phyloP scores from a whole-genome alignment of 2,113 vertebrate species.

The Poeciliopsis turrubarensis region DNA sequence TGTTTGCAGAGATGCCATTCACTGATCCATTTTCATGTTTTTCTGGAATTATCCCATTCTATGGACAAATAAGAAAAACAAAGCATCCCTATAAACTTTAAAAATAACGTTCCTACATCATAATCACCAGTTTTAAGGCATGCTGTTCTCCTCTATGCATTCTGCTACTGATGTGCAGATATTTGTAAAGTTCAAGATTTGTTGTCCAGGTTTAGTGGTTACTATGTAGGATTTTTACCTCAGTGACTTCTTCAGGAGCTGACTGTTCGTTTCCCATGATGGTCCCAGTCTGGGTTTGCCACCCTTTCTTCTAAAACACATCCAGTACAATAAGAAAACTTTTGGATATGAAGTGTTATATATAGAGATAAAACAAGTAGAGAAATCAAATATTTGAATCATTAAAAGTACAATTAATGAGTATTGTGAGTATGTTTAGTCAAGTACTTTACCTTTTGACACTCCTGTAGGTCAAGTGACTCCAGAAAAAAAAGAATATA shows the following conservation, averaged over 20 bases:
- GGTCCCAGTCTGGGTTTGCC: constrained; percentile 13
- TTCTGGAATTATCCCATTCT: constrained; percentile 35
- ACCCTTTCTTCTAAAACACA: constrained; percentile 12
- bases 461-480: constrained; percentile 21
- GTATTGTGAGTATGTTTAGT: neutral
- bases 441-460: constrained; percentile 44
- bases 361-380: neutral
- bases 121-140: neutral
- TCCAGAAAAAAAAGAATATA: constrained; percentile 10
- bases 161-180: neutral
- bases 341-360: neutral
- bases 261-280: constrained; percentile 79
- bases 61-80: neutral
- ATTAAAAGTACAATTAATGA: neutral
- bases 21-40: constrained; percentile 65
- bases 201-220: neutral
- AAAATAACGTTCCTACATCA: neutral
- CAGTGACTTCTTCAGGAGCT: neutral
- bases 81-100: neutral
- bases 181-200: neutral
- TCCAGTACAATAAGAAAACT: neutral
- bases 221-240: constrained; percentile 53
- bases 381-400: neutral
- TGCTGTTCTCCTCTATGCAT: neutral
- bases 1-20: constrained; percentile 57